These are phyloP conservation scores for Odontomyia ornata DNA, from an alignment of 2,888 invertebrate genomes.

Conservation along the genomic window DNA sequence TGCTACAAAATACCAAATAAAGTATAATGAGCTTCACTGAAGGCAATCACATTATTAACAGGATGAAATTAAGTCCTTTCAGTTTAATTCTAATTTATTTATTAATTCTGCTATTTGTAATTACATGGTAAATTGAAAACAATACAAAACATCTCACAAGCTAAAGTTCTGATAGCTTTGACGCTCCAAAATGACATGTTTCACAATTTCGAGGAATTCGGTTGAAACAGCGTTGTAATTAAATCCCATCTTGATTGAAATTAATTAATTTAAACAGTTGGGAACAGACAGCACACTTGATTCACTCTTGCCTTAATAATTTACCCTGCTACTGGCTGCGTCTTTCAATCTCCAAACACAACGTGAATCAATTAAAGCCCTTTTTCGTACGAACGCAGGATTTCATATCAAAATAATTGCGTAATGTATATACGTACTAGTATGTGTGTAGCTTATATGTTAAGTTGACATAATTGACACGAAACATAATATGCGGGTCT, in stretches of 20 bases:
- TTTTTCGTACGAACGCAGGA: constrained; percentile 20
- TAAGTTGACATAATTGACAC: constrained; percentile 54
- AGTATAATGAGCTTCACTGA: no score
- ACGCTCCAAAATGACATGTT: constrained; percentile 14
- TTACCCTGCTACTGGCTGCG: neutral
- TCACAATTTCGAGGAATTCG: constrained; percentile 24
- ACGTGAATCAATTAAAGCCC: neutral
- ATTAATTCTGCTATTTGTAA: no score
- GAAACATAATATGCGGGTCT: constrained; percentile 53
- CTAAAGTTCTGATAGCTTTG: no score
- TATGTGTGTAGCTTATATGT: constrained; percentile 42
- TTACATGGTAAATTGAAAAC: no score
- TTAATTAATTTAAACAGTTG: constrained; percentile 47
- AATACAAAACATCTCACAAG: no score
- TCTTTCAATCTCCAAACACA: constrained; percentile 5
- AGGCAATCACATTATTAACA: no score
- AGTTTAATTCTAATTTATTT: no score
- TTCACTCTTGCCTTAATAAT: neutral
- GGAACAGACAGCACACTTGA: constrained; percentile 3
- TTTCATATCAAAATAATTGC: constrained; percentile 44
- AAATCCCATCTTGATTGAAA: constrained; percentile 47
- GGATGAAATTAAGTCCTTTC: no score
- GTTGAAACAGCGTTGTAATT: constrained; percentile 43
- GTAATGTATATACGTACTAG: constrained; percentile 31
- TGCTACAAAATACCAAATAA: no score